These are phyloP conservation scores for Rhagoletis zephyria DNA, from an alignment of 1,140 invertebrate species.

Conservation along the genomic window DNA sequence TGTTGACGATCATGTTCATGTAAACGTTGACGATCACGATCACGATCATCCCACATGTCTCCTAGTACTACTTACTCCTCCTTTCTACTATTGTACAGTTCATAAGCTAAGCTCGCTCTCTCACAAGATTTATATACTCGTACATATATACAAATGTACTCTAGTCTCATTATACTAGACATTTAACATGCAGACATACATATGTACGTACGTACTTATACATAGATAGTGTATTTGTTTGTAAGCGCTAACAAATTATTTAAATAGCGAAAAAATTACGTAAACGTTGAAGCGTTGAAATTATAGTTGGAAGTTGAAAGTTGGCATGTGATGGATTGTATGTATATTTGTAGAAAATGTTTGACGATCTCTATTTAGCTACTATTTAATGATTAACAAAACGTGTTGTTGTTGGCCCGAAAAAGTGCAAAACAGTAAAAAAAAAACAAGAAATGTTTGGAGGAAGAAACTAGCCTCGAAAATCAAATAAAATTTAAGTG, in stretches of 20 bases:
- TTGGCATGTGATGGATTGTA: neutral
- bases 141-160: neutral
- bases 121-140: conserved; percentile 2
- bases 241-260: conserved; percentile 8
- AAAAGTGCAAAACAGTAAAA: conserved; percentile 11
- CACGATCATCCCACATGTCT: neutral
- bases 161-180: neutral
- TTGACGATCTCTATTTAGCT: conserved; percentile 44
- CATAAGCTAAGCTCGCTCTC: conserved; percentile 17
- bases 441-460: neutral
- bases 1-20: conserved; percentile 34
- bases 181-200: neutral
- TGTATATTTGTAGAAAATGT: conserved; percentile 43
- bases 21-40: neutral
- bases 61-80: neutral
- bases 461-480: neutral
- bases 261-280: neutral
- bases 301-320: conserved; percentile 26
- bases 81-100: conserved; percentile 28
- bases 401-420: neutral
- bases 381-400: conserved; percentile 19
- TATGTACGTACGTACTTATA: neutral
- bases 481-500: neutral
- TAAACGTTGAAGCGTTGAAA: conserved; percentile 12
- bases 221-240: neutral